Percentiles rank a stretch among this genome's conserved stretches.
Conservation (phyloP, 2,888 invertebrate genomes). For the Mythimna vitellina region DNA sequence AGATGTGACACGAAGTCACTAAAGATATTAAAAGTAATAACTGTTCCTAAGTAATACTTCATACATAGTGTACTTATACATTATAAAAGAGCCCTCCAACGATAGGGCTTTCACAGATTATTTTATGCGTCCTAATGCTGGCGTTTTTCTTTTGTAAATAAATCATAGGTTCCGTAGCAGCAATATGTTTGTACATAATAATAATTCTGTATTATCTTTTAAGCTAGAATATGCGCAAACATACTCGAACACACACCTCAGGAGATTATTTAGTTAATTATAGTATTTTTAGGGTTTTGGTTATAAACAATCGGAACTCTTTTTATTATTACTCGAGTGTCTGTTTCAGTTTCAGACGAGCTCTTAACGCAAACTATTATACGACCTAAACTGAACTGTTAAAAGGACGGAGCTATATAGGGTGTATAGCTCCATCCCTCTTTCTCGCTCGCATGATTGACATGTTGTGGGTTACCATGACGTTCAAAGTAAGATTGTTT, state of each 20-base stretch:
- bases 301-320: too few relatives aligned
- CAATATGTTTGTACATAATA: background rate
- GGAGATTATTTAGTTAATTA: constrained; percentile 1
- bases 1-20: background rate
- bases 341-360: too few relatives aligned
- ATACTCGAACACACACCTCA: background rate
- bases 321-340: too few relatives aligned
- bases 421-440: too few relatives aligned
- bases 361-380: too few relatives aligned
- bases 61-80: constrained; percentile 2
- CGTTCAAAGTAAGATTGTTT: too few relatives aligned
- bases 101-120: background rate
- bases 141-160: background rate
- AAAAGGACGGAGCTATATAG: too few relatives aligned
- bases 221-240: background rate
- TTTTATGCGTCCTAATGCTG: background rate
- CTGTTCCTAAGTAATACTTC: background rate
- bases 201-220: background rate
- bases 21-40: constrained; percentile 2
- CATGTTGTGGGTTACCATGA: too few relatives aligned
- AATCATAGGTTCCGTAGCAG: background rate
- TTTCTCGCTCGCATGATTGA: too few relatives aligned
- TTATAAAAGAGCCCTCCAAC: background rate
- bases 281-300: background rate
- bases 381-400: too few relatives aligned